phyloP scores from a whole-genome alignment of 2,113 vertebrate species.

The Irena cyanogastra region DNA sequence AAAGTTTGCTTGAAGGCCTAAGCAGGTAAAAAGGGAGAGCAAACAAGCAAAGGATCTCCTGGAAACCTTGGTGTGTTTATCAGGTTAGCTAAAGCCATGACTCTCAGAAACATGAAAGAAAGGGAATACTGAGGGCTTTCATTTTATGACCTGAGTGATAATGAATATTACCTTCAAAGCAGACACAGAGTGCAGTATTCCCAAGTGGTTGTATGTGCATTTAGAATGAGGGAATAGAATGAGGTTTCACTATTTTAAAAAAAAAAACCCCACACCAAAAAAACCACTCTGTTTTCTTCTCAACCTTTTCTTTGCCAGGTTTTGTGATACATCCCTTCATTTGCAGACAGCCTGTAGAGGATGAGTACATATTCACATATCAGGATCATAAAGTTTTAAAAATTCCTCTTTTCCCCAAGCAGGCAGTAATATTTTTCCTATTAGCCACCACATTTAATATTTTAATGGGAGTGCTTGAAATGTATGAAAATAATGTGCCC shows the following conservation, averaged over 20 bases:
- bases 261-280: neutral
- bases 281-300: neutral
- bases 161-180: neutral
- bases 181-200: neutral
- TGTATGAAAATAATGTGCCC: neutral
- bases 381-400: neutral
- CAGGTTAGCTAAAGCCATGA: neutral
- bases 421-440: neutral
- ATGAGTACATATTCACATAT: neutral
- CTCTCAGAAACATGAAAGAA: neutral
- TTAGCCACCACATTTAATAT: neutral
- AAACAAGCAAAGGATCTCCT: neutral
- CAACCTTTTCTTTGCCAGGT: neutral
- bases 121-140: neutral
- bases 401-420: neutral
- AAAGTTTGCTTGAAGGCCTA: neutral
- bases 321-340: neutral
- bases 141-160: neutral
- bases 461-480: neutral
- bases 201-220: neutral
- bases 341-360: neutral
- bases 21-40: neutral
- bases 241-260: neutral
- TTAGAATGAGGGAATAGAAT: neutral
- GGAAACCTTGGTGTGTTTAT: neutral